phyloP scores from a whole-genome alignment of 92 coral and sea anemone genomes.

The Parazoanthus swiftii region DNA sequence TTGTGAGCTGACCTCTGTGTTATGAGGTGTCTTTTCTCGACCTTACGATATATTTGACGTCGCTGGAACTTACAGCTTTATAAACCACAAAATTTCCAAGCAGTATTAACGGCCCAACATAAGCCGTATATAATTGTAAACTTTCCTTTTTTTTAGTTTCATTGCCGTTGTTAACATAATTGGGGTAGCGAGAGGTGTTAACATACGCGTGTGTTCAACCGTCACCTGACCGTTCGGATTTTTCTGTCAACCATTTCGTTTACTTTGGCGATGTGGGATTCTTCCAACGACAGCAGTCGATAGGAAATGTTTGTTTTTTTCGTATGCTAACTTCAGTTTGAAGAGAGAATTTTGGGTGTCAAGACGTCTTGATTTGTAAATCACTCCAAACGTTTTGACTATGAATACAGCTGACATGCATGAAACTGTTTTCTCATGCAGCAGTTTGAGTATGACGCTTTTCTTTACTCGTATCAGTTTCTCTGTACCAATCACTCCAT shows the following conservation, averaged over 20 bases:
- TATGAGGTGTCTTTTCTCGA: background rate
- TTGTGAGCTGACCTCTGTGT: conserved; percentile 13
- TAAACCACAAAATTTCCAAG: conserved; percentile 31
- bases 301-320: conserved; percentile 35
- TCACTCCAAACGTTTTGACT: conserved; percentile 35
- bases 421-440: background rate
- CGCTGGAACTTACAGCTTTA: conserved; percentile 13
- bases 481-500: background rate
- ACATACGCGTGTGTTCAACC: conserved; percentile 49
- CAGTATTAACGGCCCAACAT: conserved; percentile 14
- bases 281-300: conserved; percentile 25
- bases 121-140: conserved; percentile 26
- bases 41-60: conserved; percentile 12
- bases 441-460: background rate
- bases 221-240: conserved; percentile 18
- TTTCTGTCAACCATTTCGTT: conserved; percentile 7
- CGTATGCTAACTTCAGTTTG: conserved; percentile 37
- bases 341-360: conserved; percentile 28
- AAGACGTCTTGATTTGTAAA: conserved; percentile 39
- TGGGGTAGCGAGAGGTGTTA: conserved; percentile 85
- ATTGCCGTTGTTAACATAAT: conserved; percentile 70
- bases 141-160: conserved; percentile 32
- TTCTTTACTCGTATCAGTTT: background rate
- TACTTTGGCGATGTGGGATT: conserved; percentile 10
- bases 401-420: conserved; percentile 30